phyloP scores from a whole-genome alignment of 2,113 vertebrate species.

The Charina bottae region DNA sequence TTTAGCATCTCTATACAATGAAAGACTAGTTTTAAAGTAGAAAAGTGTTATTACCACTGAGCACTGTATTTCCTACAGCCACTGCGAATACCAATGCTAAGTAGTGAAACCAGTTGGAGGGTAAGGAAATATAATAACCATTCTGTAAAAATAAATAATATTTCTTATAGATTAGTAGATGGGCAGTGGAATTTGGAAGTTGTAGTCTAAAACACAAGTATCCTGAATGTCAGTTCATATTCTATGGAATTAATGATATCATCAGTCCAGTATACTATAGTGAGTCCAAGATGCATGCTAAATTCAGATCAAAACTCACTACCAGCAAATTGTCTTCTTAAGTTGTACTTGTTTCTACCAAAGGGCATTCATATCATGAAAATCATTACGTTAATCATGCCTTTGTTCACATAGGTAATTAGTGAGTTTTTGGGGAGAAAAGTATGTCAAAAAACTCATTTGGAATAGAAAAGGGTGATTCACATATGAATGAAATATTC shows the following conservation, averaged over 20 bases:
- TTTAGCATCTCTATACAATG: not conserved
- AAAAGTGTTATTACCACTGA: not conserved
- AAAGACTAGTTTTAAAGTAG: not conserved
- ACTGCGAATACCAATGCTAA: not conserved
- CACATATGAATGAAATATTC: constrained; percentile 11
- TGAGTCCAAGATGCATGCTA: constrained; percentile 53
- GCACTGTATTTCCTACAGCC: not conserved
- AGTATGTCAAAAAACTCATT: constrained; percentile 11
- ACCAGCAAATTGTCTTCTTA: constrained; percentile 61
- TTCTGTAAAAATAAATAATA: not conserved
- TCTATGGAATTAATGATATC: not conserved
- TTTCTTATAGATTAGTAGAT: not conserved
- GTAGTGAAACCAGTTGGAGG: not conserved
- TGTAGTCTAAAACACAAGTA: not conserved
- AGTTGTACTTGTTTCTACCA: not conserved
- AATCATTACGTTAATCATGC: not conserved
- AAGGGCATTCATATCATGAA: not conserved
- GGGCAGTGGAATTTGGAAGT: not conserved
- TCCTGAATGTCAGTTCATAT: not conserved
- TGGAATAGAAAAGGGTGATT: constrained; percentile 13
- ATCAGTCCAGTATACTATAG: not conserved
- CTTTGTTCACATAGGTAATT: not conserved
- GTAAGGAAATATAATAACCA: not conserved
- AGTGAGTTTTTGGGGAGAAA: not conserved
- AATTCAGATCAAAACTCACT: constrained; percentile 62